phyloP scores from a whole-genome alignment of 2,113 vertebrate species.

The Crotophaga sulcirostris region DNA sequence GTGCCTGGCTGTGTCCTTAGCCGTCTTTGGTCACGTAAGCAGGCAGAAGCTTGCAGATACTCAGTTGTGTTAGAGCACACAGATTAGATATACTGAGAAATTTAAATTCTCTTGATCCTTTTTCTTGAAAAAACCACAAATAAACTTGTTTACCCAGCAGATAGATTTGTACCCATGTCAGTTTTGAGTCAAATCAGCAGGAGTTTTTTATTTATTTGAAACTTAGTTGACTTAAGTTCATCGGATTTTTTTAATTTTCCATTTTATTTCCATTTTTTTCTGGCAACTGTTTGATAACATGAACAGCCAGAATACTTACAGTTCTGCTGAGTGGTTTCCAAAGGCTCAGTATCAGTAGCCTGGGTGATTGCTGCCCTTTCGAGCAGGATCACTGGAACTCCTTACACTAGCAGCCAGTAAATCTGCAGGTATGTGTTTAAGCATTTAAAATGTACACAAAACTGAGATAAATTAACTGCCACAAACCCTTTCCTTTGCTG shows the following conservation, averaged over 20 bases:
- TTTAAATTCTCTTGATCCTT: background rate
- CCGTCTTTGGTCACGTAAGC: background rate
- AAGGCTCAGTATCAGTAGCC: background rate
- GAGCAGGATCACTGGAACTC: background rate
- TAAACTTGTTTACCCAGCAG: background rate
- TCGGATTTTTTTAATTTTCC: background rate
- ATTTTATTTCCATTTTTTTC: background rate
- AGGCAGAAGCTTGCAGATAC: background rate
- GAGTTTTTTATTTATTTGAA: background rate
- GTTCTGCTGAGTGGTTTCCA: background rate
- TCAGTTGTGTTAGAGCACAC: background rate
- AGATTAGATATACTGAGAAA: background rate
- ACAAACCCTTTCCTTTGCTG: background rate
- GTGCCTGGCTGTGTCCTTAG: background rate
- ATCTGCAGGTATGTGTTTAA: background rate
- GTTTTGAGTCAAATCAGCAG: background rate
- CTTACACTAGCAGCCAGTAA: background rate
- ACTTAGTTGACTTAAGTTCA: background rate
- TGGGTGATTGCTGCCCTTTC: background rate
- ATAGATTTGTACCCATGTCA: background rate
- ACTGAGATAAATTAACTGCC: background rate
- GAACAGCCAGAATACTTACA: background rate
- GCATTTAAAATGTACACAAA: background rate
- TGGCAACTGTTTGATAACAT: background rate
- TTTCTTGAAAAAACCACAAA: background rate